Evolutionary conservation across 2,888 invertebrate genomes (phyloP), one percentile per base, ranked within the genome.

Genomic region (Eristalinus sepulchralis): DNA sequence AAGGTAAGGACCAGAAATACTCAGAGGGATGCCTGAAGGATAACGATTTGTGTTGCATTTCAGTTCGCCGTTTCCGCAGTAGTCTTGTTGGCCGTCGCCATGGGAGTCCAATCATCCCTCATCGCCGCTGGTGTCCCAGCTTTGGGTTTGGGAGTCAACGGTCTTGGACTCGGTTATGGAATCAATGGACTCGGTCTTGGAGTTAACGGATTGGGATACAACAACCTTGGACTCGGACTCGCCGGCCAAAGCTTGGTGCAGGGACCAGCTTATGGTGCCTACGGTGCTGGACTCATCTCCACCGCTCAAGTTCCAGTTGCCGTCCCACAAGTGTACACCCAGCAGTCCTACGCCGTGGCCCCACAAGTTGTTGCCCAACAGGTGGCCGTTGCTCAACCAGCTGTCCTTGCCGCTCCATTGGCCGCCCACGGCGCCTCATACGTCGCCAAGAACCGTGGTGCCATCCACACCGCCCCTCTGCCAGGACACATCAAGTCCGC

Each of bases 71-170:
- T 90, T 78, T 39, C 53, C 88, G 90, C 89, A 90, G 90, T 91
- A 91, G 91, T 91, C 90, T 89, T 91, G 90, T 91, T 91, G 88
- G 91, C 90, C 75, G 88, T 91, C 85, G 90, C 91, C 84, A 89
- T 90, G 88, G 90, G 90, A 88, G 91, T 90, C 62, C 90, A 92
- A 88, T 91, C 92, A 77, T 92, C 92, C 31, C 85, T 90, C 22
- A 82, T 81, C 22, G 22, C 62, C 3, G 39, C n/a, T 20, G 66
- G 66, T 66, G 47, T 66, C 22, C 39, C 66, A 4, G 66, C 39
- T n/a, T 9, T 47, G 3, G 62, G 62, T 47, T 10, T 24, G 8
- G 66, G 57, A 24, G 57, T 57, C 11, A 57, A 55, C 22, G 55
- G 55, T 3, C 17, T 3, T 27, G 27, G 27, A 39, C 39, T 39